phyloP scores from a whole-genome alignment of 2,888 invertebrate species.

The Conistra vaccinii region DNA sequence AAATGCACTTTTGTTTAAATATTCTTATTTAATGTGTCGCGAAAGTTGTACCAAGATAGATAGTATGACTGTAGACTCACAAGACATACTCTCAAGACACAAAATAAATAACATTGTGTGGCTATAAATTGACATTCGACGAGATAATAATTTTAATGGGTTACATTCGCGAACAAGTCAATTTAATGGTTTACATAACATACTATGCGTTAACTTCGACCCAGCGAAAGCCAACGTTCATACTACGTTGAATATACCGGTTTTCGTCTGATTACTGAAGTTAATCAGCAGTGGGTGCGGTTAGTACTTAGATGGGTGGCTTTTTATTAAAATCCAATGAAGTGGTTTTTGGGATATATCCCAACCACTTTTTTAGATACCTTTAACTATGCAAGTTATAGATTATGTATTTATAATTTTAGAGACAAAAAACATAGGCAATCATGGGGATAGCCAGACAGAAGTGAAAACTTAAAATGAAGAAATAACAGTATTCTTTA shows the following conservation, averaged over 20 bases:
- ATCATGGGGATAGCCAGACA: too few relatives aligned
- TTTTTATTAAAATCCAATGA: too few relatives aligned
- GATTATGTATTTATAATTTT: too few relatives aligned
- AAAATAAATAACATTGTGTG: background rate
- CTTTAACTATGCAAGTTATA: too few relatives aligned
- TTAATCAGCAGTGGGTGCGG: conserved; percentile 81
- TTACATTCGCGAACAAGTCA: background rate
- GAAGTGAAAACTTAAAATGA: too few relatives aligned
- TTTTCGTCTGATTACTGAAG: conserved; percentile 88
- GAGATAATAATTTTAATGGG: background rate
- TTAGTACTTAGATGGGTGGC: conserved; percentile 88
- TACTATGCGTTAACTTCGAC: background rate
- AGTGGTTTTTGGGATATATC: too few relatives aligned
- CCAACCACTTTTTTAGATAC: too few relatives aligned
- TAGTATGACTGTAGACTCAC: background rate
- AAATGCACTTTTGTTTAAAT: background rate
- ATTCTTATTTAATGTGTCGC: background rate
- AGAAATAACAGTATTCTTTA: too few relatives aligned
- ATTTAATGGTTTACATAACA: background rate
- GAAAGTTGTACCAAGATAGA: background rate
- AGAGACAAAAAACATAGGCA: too few relatives aligned
- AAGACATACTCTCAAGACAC: background rate
- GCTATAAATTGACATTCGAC: background rate
- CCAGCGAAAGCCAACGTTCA: background rate
- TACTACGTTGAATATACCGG: conserved; percentile 35